Conservation (phyloP, 2,888 invertebrate genomes). For the Drosophila trichaetosa region DNA sequence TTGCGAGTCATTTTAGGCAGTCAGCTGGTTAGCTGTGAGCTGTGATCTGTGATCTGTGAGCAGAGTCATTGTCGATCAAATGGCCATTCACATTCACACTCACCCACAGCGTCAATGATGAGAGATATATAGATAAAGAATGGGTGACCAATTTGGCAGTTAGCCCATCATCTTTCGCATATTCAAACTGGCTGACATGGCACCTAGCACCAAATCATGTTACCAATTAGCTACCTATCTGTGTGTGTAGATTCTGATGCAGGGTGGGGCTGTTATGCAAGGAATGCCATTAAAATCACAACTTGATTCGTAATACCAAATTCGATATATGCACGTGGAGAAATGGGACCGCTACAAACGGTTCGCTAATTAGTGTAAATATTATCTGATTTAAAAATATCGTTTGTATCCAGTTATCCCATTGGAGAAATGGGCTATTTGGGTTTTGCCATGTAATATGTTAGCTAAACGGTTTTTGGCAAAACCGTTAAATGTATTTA, state of each 20-base stretch:
- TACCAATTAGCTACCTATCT: conserved; percentile 30
- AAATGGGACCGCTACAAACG: neutral
- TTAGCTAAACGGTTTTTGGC: neutral
- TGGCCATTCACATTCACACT: conserved; percentile 2
- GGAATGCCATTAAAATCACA: neutral
- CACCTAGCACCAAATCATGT: conserved; percentile 28
- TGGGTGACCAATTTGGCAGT: conserved; percentile 4
- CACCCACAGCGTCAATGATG: conserved; percentile 15
- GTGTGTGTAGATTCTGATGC: conserved; percentile 12
- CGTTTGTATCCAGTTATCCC: neutral
- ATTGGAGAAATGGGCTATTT: neutral
- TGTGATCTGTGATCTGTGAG: neutral
- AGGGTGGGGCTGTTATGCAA: neutral
- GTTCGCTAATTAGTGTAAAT: neutral
- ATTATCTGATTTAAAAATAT: neutral
- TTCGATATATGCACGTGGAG: neutral
- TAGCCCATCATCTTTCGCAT: neutral
- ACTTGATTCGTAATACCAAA: neutral
- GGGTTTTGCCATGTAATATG: neutral
- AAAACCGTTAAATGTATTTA: neutral
- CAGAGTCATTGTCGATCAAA: conserved; percentile 8
- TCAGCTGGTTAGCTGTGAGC: neutral
- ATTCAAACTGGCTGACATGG: neutral
- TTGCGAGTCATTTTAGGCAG: conserved; percentile 3
- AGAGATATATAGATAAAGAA: conserved; percentile 3